Evolutionary conservation across 1,140 invertebrate species (phyloP).

Genomic region (Cotesia typhae): DNA sequence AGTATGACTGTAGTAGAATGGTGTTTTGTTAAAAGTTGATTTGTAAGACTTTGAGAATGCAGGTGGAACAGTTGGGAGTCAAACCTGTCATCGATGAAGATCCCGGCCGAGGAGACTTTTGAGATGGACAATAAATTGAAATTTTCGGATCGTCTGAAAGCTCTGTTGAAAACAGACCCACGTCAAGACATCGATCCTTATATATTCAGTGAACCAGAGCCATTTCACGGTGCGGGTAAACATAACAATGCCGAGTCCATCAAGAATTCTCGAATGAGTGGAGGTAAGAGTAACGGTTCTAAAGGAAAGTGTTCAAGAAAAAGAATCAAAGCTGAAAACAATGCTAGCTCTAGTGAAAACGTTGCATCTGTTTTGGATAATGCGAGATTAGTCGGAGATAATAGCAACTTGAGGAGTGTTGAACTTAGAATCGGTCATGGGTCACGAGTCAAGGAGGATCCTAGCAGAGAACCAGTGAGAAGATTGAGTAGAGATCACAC

Average conservation of each 20-base stretch:
- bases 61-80: constrained; percentile 44
- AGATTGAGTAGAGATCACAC: constrained; percentile 58
- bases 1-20: constrained; percentile 14
- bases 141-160: constrained; percentile 65
- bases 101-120: constrained; percentile 51
- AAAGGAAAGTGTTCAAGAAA: constrained; percentile 58
- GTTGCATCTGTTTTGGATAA: not conserved
- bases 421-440: constrained; percentile 42
- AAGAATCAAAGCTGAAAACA: constrained; percentile 47
- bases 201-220: constrained; percentile 69
- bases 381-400: constrained; percentile 18
- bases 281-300: constrained; percentile 44
- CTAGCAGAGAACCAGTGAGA: constrained; percentile 45
- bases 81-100: constrained; percentile 52
- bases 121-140: constrained; percentile 67
- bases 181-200: constrained; percentile 68
- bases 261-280: constrained; percentile 50
- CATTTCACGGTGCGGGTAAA: constrained; percentile 51
- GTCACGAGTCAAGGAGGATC: constrained; percentile 45
- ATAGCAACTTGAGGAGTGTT: constrained; percentile 32
- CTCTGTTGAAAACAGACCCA: constrained; percentile 62
- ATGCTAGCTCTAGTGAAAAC: not conserved
- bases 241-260: constrained; percentile 43
- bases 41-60: constrained; percentile 54
- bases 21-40: constrained; percentile 19